Conservation (phyloP, 2,888 invertebrate genomes). For the Pseudococcus longispinus region DNA sequence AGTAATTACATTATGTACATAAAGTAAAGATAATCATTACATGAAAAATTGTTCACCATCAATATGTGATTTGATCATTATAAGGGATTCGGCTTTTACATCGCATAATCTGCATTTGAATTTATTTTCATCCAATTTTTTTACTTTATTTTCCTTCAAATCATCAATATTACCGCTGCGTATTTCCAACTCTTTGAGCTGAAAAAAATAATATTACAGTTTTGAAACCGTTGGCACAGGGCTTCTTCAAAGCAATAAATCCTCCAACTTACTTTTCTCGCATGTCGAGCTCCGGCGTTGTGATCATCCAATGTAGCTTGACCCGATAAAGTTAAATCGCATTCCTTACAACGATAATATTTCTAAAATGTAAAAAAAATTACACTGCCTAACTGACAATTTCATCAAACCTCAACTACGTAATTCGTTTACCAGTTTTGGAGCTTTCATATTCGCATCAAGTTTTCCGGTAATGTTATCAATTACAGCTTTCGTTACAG, state of each 20-base stretch:
- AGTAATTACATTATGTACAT: background rate
- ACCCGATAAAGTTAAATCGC: constrained; percentile 65
- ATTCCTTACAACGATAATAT: constrained; percentile 63
- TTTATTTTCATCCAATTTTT: constrained; percentile 5
- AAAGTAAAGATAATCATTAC: background rate
- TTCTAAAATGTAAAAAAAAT: constrained; percentile 59
- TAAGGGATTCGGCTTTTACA: background rate
- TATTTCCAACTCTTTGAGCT: background rate
- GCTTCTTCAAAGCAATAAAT: too few relatives aligned
- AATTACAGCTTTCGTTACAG: constrained; percentile 65
- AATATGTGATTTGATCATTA: constrained; percentile 5
- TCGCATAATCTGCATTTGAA: background rate
- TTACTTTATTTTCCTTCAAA: background rate
- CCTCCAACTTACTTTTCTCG: constrained; percentile 60
- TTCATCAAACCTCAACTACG: background rate
- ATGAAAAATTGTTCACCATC: background rate
- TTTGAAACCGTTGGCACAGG: background rate
- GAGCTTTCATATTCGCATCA: constrained; percentile 64
- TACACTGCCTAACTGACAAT: background rate
- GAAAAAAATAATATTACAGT: background rate
- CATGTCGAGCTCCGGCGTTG: constrained; percentile 62
- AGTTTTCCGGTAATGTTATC: constrained; percentile 66
- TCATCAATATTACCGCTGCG: background rate
- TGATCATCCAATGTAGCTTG: constrained; percentile 65
- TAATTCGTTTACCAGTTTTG: constrained; percentile 61